Conservation (phyloP, 2,113 vertebrate species). For the Ochotona princeps region DNA sequence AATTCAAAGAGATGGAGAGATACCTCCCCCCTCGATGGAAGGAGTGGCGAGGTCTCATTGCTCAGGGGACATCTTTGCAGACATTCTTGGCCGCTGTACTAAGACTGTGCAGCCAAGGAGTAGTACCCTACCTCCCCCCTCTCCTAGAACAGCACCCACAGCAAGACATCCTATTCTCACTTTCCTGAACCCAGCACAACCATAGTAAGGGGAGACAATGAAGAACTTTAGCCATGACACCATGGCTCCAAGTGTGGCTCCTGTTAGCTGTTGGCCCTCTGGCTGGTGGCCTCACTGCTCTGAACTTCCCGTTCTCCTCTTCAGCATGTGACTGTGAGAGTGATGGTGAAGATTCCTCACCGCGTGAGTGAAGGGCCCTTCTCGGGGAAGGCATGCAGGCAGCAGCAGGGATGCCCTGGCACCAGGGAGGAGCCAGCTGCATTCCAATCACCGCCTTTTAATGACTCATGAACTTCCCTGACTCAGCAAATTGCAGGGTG, state of each 20-base stretch:
- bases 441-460: neutral
- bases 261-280: neutral
- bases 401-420: neutral
- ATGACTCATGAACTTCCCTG: constrained; percentile 46
- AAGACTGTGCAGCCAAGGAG: neutral
- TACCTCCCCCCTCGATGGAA: neutral
- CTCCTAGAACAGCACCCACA: neutral
- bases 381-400: no score
- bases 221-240: neutral
- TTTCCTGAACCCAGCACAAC: neutral
- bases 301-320: neutral
- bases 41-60: neutral
- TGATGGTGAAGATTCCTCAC: neutral
- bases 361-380: neutral
- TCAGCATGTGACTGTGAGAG: neutral
- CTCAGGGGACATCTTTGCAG: neutral
- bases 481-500: constrained; percentile 32
- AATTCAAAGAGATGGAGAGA: neutral
- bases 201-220: neutral
- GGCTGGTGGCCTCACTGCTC: neutral
- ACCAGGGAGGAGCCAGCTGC: neutral
- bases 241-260: neutral
- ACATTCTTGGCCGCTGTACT: neutral
- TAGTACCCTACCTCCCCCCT: neutral
- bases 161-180: neutral